phyloP scores from a whole-genome alignment of 2,888 invertebrate species.

The Kryphioiulus occultus region DNA sequence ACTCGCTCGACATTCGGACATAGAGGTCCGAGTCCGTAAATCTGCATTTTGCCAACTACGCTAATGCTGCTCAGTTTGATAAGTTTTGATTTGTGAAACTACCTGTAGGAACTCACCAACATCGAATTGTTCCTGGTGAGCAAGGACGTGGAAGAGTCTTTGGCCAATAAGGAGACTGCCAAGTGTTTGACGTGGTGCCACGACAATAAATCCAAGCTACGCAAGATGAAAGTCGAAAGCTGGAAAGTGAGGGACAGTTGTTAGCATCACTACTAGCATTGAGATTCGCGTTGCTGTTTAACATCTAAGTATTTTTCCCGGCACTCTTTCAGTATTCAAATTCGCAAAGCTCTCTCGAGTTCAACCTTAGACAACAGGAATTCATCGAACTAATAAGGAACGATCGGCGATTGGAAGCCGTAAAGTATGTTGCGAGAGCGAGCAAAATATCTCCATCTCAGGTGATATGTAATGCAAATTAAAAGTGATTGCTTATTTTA shows the following conservation, averaged over 20 bases:
- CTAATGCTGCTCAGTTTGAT: not conserved
- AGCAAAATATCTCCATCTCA: not conserved
- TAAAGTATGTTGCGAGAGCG: constrained; percentile 70
- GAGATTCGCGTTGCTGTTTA: not conserved
- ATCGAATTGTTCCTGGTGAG: constrained; percentile 72
- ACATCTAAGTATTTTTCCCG: not conserved
- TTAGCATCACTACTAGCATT: not conserved
- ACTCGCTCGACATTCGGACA: constrained; percentile 77
- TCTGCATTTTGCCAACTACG: not conserved
- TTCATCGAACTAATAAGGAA: constrained; percentile 92
- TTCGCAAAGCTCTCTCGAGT: constrained; percentile 84
- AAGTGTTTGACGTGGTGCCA: constrained; percentile 95
- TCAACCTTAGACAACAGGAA: constrained; percentile 90
- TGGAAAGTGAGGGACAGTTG: not conserved
- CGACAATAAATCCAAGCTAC: constrained; percentile 92
- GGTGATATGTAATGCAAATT: too few species aligned
- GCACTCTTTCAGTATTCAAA: not conserved
- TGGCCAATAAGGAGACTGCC: constrained; percentile 80
- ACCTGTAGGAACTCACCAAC: constrained; percentile 87
- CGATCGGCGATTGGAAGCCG: constrained; percentile 87
- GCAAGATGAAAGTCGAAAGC: constrained; percentile 77
- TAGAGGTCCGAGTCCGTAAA: constrained; percentile 60
- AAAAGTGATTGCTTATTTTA: too few species aligned
- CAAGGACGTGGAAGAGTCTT: constrained; percentile 78
- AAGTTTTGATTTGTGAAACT: not conserved